These are phyloP conservation scores for Pherbina coryleti DNA, from an alignment of 2,888 invertebrate species.

Conservation along the genomic window DNA sequence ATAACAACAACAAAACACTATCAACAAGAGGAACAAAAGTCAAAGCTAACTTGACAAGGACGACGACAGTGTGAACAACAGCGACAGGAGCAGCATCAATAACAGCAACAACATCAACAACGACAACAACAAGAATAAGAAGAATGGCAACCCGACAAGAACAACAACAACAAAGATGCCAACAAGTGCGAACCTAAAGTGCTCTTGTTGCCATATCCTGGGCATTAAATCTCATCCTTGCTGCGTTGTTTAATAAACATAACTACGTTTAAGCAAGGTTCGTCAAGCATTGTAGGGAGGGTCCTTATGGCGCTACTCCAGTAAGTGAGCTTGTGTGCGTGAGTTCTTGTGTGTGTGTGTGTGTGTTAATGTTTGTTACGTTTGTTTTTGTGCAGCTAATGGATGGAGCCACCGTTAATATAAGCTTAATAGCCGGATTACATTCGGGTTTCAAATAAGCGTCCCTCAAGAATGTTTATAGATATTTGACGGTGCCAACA, in stretches of 20 bases:
- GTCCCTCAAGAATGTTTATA: slow-evolving; percentile 1
- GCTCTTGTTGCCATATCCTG: background rate
- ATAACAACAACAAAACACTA: slow-evolving; percentile 11
- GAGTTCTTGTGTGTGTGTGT: background rate
- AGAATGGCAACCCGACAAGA: background rate
- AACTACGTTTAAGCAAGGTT: slow-evolving; percentile 7
- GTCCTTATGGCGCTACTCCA: background rate
- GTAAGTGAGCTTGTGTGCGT: background rate
- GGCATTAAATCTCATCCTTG: slow-evolving; percentile 12
- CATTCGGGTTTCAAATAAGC: background rate
- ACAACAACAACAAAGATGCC: background rate
- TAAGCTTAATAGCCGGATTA: slow-evolving; percentile 26
- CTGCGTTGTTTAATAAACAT: slow-evolving; percentile 30
- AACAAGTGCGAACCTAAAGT: slow-evolving; percentile 23
- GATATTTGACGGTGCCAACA: background rate
- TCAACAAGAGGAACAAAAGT: background rate
- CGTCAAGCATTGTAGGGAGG: slow-evolving; percentile 5
- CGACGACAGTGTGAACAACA: background rate
- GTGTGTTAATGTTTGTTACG: background rate
- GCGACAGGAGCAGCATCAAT: background rate
- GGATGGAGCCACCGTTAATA: slow-evolving; percentile 22
- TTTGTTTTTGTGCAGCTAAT: slow-evolving; percentile 27
- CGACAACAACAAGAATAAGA: background rate
- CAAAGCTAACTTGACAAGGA: background rate
- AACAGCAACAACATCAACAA: background rate